These are phyloP conservation scores for Pardosa pseudoannulata DNA, from an alignment of 2,888 invertebrate species.

Conservation along the genomic window DNA sequence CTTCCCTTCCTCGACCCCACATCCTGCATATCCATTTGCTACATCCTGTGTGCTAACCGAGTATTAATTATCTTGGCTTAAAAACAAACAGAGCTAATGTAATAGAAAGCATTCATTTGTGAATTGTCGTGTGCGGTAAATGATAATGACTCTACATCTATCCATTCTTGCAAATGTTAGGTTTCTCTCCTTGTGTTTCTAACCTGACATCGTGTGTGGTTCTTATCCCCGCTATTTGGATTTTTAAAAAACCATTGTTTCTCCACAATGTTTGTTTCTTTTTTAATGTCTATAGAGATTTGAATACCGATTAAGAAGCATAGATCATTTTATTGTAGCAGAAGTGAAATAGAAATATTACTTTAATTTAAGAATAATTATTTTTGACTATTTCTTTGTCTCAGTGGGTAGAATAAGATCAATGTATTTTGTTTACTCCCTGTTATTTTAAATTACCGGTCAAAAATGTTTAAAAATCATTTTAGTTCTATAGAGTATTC, in stretches of 20 bases:
- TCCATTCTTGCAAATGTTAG: not conserved
- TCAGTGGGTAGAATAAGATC: too few relatives aligned
- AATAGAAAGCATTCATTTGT: constrained; percentile 47
- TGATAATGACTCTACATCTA: constrained; percentile 26
- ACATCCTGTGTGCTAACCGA: constrained; percentile 16
- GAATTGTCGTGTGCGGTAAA: constrained; percentile 53
- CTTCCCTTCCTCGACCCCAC: not conserved
- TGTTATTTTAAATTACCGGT: too few relatives aligned
- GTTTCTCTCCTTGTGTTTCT: constrained; percentile 18
- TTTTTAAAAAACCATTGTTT: not conserved
- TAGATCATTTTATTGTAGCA: too few relatives aligned
- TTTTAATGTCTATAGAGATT: too few relatives aligned
- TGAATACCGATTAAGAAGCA: too few relatives aligned
- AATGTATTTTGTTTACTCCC: too few relatives aligned
- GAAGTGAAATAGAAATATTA: too few relatives aligned
- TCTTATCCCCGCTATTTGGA: not conserved
- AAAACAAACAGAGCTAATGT: constrained; percentile 35
- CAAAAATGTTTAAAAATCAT: too few relatives aligned
- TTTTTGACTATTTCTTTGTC: too few relatives aligned
- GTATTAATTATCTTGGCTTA: constrained; percentile 26
- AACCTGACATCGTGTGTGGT: constrained; percentile 48
- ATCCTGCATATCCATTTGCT: constrained; percentile 29
- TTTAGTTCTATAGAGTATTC: too few relatives aligned
- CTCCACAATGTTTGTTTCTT: too few relatives aligned
- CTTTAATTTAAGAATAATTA: too few relatives aligned